Conservation (phyloP, 64 coral and sea anemone genomes). For the Porites lutea region DNA sequence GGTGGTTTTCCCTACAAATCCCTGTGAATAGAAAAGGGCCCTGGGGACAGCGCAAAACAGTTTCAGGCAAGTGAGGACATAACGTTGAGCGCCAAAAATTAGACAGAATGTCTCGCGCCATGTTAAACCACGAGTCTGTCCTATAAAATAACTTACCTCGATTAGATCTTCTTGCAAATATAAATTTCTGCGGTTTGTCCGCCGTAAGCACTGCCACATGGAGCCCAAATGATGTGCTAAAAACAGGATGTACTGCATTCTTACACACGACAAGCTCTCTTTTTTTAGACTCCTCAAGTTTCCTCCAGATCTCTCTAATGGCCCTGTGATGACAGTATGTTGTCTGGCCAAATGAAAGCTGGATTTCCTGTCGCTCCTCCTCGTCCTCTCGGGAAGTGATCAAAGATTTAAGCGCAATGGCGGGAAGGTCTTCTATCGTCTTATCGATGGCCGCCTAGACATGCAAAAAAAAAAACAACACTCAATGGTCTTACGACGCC, state of each 20-base stretch:
- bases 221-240: conserved; percentile 98
- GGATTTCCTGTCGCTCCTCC: conserved; percentile 91
- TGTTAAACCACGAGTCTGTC: not conserved
- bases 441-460: conserved; percentile 83
- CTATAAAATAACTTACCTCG: conserved; percentile 60
- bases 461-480: not conserved
- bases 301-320: conserved; percentile 91
- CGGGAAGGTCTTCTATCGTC: conserved; percentile 87
- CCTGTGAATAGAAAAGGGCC: too few species aligned
- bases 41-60: too few species aligned
- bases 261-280: conserved; percentile 84
- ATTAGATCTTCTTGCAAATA: conserved; percentile 92
- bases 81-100: too few species aligned
- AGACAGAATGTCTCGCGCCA: too few species aligned
- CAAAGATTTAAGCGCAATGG: conserved; percentile 90
- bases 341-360: conserved; percentile 76
- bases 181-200: conserved; percentile 90
- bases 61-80: too few species aligned
- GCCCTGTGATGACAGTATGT: conserved; percentile 98
- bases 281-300: conserved; percentile 66
- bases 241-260: conserved; percentile 87
- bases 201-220: conserved; percentile 95
- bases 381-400: conserved; percentile 92
- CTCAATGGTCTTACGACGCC: not conserved
- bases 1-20: too few species aligned